These are phyloP conservation scores for Tanaodytes sp. DNA, from an alignment of 2,888 invertebrate species.

Conservation along the genomic window DNA sequence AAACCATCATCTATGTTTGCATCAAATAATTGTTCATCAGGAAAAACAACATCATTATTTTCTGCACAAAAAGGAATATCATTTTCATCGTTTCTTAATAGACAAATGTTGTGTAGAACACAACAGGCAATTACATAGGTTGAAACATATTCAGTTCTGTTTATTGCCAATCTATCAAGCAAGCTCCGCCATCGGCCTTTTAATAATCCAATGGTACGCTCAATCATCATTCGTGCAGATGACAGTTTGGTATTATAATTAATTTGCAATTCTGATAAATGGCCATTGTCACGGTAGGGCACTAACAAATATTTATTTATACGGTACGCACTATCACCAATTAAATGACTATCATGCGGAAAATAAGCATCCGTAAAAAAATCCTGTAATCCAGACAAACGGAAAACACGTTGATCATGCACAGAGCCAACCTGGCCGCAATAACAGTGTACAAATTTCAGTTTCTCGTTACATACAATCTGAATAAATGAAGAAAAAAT, in stretches of 20 bases:
- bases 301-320: slow-evolving; percentile 42
- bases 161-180: not conserved
- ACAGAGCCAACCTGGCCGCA: slow-evolving; percentile 44
- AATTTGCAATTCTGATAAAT: slow-evolving; percentile 28
- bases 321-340: slow-evolving; percentile 45
- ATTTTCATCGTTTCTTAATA: not conserved
- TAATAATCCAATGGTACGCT: slow-evolving; percentile 28
- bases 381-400: slow-evolving; percentile 35
- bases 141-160: not conserved
- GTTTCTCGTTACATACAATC: no score
- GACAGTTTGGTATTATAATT: slow-evolving; percentile 41
- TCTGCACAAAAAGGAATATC: no score
- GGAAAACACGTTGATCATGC: slow-evolving; percentile 43
- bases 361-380: slow-evolving; percentile 26
- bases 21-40: no score
- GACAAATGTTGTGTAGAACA: slow-evolving; percentile 12
- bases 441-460: no score
- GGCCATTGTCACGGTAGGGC: slow-evolving; percentile 47
- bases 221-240: slow-evolving; percentile 34
- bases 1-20: no score
- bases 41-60: no score
- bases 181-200: slow-evolving; percentile 11
- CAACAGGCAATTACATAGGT: slow-evolving; percentile 11
- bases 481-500: no score
- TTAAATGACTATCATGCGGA: slow-evolving; percentile 32